Base-by-base conservation (phyloP, 2,113 vertebrate genomes). In the Ptilorrhoa leucosticta region DNA sequence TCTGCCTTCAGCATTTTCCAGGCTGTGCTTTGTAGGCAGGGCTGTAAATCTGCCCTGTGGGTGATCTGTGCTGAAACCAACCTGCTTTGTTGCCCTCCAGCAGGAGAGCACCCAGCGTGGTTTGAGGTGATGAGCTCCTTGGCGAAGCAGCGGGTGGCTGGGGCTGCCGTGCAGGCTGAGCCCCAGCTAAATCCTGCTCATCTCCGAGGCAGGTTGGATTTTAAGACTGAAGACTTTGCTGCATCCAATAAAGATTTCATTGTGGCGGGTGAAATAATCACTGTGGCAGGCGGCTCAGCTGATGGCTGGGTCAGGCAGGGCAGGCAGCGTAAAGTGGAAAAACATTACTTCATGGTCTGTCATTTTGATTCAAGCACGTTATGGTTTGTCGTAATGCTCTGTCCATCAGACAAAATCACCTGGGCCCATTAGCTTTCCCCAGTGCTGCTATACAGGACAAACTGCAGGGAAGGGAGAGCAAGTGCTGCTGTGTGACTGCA, bases 321-420 rank as follows among this genome's bases (percentile, higher is more conserved):
- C 60, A 94, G 93, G 68, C 94, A 87, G 89, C 0, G 8, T 53
- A 76, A 89, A 97, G 75, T 65, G 84, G 90, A 96, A 85, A 95
- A 93, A 80, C 93, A 92, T 94, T 90, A 85, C 97, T 97, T 95
- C 93, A 91, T 60, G 95, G 87, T 91, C 94, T 97, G 96, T 97
- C 95, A 92, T 97, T 96, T 75, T 94, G 94, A 97, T 97, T 98
- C 93, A 65, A 91, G 87, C 93, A 92, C 15, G 8, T 80, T 91
- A 87, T 48, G 15, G 94, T 70, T 83, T 83, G 70, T 91, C 3
- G 7, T 68, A 93, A 84, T 94, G 96, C 60, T 94, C 61, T 87
- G 82, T 64, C 78, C 83, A 14, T 50, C 77, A 82, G 77, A 61
- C 82, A 92, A 89, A 97, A 88, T 87, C 89, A 95, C 71, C 93